Conservation (phyloP, 1,140 invertebrate species). For the Trachymyrmex cornetzi region DNA sequence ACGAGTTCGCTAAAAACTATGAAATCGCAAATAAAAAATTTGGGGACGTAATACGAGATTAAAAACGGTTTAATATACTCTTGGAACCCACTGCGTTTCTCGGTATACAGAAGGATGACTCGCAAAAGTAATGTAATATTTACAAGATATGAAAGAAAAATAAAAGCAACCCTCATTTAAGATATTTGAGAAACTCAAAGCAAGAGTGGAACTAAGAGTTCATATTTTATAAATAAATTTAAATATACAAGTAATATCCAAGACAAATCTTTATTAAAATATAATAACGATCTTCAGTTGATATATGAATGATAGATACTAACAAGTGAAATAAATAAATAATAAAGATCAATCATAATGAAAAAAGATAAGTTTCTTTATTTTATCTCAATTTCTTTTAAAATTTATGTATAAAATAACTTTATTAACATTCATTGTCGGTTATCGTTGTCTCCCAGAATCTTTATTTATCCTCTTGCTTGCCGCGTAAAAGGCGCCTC, state of each 20-base stretch:
- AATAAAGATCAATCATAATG: background rate
- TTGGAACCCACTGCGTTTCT: background rate
- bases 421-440: background rate
- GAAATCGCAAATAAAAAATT: slow-evolving; percentile 26
- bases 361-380: background rate
- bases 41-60: background rate
- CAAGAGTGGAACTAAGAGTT: background rate
- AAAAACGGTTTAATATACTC: background rate
- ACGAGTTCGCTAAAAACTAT: background rate
- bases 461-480: slow-evolving; percentile 17
- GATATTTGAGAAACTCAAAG: background rate
- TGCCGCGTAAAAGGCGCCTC: background rate
- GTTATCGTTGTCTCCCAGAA: background rate
- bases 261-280: background rate
- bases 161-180: background rate
- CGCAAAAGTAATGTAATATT: background rate
- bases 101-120: background rate
- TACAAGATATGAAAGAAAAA: background rate
- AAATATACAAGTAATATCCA: background rate
- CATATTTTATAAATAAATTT: slow-evolving; percentile 4
- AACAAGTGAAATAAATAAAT: background rate
- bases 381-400: background rate
- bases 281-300: background rate
- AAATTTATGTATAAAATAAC: slow-evolving; percentile 14
- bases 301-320: background rate